Evolutionary conservation across 2,113 vertebrate species (phyloP), one percentile per base, ranked within the genome.

Genomic region (Poeciliopsis occidentalis): DNA sequence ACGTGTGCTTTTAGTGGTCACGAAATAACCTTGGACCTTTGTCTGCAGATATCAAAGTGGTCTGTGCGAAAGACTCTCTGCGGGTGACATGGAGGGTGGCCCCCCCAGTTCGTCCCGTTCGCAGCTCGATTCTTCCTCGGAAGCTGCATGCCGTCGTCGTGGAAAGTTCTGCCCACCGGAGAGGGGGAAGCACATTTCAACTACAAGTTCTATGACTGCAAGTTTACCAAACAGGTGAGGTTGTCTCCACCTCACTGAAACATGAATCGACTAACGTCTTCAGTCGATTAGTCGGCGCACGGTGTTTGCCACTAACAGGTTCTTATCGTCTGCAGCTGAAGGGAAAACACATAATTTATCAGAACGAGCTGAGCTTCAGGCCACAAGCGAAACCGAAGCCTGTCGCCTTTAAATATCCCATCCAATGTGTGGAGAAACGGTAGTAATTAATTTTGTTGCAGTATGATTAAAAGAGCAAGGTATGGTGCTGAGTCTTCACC

Each of bases 41-140:
- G 0, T 71, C 61, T 79, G 32, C 72, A 95, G 94, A 72, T 67
- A 82, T 94, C 51, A 30, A 82, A 3, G 67, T 94, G 2, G 24
- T 60, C 0, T 95, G 94, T 78, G 24, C 0, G 2, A 70, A 79
- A 34, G 41, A 81, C 32, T 81, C 75, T 0, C 72, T 94, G 0
- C 71, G 1, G 0, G 67, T 94, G 51, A 88, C 8, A 44, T 94
- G 93, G 94, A 90, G 11, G 65, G 77, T 94, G 15, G 12, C 0
- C 1, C 7, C 7, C 74, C 0, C 75, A 79, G 8, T 1, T 91
- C 71, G 75, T 82, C 34, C 82, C 77, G 0, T 4, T 84, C 10
- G 90, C 89, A 0, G 17, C 75, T n/a, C 89, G 91, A 1, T 71
- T 94, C 5, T 90, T 95, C 66, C 92, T 95, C 0, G 94, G 94